Base-by-base conservation (phyloP, 2,888 invertebrate species). In the Archips xylosteana region DNA sequence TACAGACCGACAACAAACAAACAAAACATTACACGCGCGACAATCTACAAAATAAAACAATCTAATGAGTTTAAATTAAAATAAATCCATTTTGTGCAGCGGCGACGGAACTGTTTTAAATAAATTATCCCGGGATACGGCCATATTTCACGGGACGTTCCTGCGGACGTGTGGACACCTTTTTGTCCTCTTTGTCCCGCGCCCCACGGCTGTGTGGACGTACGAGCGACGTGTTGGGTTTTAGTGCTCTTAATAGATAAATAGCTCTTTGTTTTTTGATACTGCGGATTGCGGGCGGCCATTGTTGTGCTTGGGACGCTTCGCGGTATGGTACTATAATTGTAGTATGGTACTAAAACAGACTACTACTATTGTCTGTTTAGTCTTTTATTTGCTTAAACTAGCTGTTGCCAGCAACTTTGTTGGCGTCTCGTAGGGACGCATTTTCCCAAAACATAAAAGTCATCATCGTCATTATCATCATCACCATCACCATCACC, bases 101-200 rank as follows among this genome's bases (percentile, higher is more conserved):
- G 70, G 45, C 60, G 54, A 36, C 72, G 66, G 65, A 45, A 66
- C 66, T 79, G 84, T 84, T 84, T 83, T 87, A 89, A 87, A 89
- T 89, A 90, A 84, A 86, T 87, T 85, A 85, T 77, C 79, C 80
- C 82, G 75, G 75, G 71, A 71, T 60, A 36, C 80, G 85, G 84
- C 87, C 82, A 89, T 90, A 90, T 87, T 85, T 92, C 84, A 91
- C 85, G 78, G 80, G 83, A 79, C 83, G 82, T 80, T 72, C 77
- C 77, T 77, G 75, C 76, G 82, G 82, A 85, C 88, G 85, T 83
- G 89, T 89, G 85, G 85, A 82, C 88, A 87, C 82, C 85, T 88
- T 88, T 86, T 88, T 80, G 79, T 78, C 79, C 77, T 81, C 79
- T 80, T 76, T 79, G 75, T 78, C 78, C 82, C 81, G 83, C 80